Evolutionary conservation across 2,113 vertebrate species (phyloP).

Genomic region (Actenoides hombroni): DNA sequence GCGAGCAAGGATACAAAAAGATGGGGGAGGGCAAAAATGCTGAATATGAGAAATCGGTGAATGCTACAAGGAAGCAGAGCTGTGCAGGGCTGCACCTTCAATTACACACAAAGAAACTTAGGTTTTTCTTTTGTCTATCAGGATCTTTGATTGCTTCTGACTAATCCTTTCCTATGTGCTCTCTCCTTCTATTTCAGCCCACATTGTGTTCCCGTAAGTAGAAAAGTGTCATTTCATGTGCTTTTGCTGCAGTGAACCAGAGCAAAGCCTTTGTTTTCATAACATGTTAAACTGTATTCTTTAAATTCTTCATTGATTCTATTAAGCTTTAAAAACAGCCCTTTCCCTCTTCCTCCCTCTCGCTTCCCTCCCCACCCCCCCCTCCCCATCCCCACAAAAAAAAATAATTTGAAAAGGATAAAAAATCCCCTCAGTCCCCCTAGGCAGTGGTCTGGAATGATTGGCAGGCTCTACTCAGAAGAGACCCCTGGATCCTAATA

Average conservation of each 20-base stretch:
- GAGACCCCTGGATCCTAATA: not conserved
- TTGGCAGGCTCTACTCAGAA: not conserved
- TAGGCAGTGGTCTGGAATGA: constrained; percentile 1
- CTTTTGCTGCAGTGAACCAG: constrained; percentile 28
- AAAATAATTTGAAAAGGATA: not conserved
- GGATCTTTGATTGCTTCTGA: not conserved
- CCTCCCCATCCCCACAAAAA: not conserved
- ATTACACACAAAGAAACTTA: not conserved
- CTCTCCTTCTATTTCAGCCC: not conserved
- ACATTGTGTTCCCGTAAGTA: not conserved
- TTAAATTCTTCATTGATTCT: constrained; percentile 56
- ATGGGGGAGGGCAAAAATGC: not conserved
- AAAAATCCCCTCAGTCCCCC: not conserved
- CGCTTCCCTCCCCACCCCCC: not conserved
- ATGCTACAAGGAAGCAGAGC: not conserved
- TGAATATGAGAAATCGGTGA: not conserved
- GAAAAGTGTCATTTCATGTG: not conserved
- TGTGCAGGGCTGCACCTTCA: not conserved
- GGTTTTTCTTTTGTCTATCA: not conserved
- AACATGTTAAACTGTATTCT: constrained; percentile 40
- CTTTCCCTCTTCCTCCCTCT: not conserved
- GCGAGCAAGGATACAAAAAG: rapidly evolving
- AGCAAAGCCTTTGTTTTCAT: constrained; percentile 53
- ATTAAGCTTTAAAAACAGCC: constrained; percentile 45
- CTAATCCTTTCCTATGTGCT: not conserved